Conservation (phyloP, 2,797 vertebrate genomes). For the Aulostomus chinensis region DNA sequence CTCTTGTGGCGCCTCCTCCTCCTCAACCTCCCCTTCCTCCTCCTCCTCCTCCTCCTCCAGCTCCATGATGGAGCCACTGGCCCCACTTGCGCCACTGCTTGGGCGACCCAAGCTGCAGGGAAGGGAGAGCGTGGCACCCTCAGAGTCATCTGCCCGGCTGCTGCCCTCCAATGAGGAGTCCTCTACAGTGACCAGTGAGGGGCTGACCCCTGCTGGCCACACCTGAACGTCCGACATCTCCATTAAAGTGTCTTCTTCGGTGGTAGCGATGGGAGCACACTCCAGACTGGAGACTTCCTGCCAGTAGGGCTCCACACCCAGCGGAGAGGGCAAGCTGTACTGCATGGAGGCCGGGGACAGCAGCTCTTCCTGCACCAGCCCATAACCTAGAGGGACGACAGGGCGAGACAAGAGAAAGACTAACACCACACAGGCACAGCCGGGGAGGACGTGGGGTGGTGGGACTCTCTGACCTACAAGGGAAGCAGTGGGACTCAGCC, state of each 20-base stretch:
- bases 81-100: constrained; percentile 80
- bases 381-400: constrained; percentile 90
- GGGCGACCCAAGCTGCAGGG: constrained; percentile 85
- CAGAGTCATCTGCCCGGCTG: constrained; percentile 93
- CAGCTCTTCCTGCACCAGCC: constrained; percentile 95
- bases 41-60: constrained; percentile 89
- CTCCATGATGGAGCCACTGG: constrained; percentile 94
- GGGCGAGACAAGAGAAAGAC: constrained; percentile 80
- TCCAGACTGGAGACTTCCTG: constrained; percentile 94
- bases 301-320: constrained; percentile 94
- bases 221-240: constrained; percentile 97
- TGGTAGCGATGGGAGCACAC: constrained; percentile 91
- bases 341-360: constrained; percentile 96
- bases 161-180: constrained; percentile 97
- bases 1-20: constrained; percentile 64
- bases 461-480: constrained; percentile 39
- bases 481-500: constrained; percentile 60
- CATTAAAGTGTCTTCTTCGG: constrained; percentile 93
- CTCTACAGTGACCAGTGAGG: constrained; percentile 94
- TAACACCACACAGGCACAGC: constrained; percentile 79
- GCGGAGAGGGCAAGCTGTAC: constrained; percentile 93
- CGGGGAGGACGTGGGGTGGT: constrained; percentile 30
- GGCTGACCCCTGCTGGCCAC: constrained; percentile 93
- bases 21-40: constrained; percentile 67
- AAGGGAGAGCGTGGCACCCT: constrained; percentile 86